These are phyloP conservation scores for Lasioglossum figueresi DNA, from an alignment of 2,888 invertebrate species.

Conservation along the genomic window DNA sequence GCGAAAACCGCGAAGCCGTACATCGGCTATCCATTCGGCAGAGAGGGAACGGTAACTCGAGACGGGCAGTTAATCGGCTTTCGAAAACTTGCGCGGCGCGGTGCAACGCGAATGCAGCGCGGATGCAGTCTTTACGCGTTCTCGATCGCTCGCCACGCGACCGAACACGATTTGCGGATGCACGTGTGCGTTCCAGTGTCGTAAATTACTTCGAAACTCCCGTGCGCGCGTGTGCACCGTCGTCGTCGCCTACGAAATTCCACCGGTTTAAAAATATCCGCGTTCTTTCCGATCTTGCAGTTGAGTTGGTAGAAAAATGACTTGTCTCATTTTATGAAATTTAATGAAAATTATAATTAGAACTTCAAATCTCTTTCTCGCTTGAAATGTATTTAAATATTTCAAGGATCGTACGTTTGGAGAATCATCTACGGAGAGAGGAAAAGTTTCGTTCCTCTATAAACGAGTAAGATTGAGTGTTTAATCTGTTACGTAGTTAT, in stretches of 20 bases:
- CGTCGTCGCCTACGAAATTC: background rate
- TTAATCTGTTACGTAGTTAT: background rate
- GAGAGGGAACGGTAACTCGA: constrained; percentile 15
- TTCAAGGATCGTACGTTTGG: background rate
- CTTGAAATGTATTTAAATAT: background rate
- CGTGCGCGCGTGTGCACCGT: no score
- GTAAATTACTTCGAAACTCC: constrained; percentile 31
- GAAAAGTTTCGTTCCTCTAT: background rate
- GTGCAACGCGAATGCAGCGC: background rate
- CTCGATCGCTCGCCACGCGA: constrained; percentile 14
- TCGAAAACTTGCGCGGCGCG: constrained; percentile 8
- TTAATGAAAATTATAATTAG: no score
- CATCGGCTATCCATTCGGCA: background rate
- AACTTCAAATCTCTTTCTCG: no score
- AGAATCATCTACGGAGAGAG: background rate
- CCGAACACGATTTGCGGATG: constrained; percentile 15
- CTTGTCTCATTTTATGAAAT: no score
- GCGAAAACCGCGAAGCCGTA: constrained; percentile 27
- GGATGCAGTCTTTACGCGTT: background rate
- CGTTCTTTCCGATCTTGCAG: background rate
- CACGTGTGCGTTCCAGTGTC: background rate
- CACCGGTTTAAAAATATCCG: background rate
- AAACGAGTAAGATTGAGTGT: background rate
- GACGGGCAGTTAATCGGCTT: constrained; percentile 32
- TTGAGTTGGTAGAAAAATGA: no score